Evolutionary conservation across 2,888 invertebrate genomes (phyloP), one percentile per base, ranked within the genome.

Genomic region (Mimas tiliae): DNA sequence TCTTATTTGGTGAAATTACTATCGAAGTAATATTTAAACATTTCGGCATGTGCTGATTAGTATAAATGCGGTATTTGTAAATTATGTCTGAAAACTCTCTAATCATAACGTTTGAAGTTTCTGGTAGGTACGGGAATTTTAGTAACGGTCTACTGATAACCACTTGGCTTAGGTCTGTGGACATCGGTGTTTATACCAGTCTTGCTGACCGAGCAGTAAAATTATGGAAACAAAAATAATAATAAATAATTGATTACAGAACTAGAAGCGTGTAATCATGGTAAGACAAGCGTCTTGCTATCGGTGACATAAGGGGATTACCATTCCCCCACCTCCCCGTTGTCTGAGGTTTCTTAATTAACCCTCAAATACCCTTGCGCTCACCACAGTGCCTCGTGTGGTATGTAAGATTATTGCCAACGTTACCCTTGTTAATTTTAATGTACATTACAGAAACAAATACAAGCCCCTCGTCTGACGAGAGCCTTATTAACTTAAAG

Each of bases 301-400:
- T 77, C 84, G 83, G 83, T 87, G 89, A 91, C 91, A 38, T 38
- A 91, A 90, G 89, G 89, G 91, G 90, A 91, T 93, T 91, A 91
- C 82, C 82, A 78, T 73, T 73, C 76, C 80, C 80, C 79, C 79
- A 71, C 71, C 72, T 71, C 73, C 69, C 78, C 79, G 72, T 79
- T 79, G 89, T 89, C 89, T 91, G 91, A 86, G 93, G 93, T 89
- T 90, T 85, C 91, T 90, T 93, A 92, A 93, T 93, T 93, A 93
- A 93, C 92, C 92, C 86, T 87, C 88, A 91, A 93, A 90, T 91
- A 89, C 90, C 87, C 84, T 78, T 82, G 87, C 85, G 85, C 83
- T 80, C 81, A 77, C 83, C 84, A 75, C 80, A 82, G 76, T 72
- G 80, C 81, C 76, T 75, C 79, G 75, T 84, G 85, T 78, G 86